phyloP scores from a whole-genome alignment of 2,797 vertebrate genomes.

The Gastrophryne carolinensis region DNA sequence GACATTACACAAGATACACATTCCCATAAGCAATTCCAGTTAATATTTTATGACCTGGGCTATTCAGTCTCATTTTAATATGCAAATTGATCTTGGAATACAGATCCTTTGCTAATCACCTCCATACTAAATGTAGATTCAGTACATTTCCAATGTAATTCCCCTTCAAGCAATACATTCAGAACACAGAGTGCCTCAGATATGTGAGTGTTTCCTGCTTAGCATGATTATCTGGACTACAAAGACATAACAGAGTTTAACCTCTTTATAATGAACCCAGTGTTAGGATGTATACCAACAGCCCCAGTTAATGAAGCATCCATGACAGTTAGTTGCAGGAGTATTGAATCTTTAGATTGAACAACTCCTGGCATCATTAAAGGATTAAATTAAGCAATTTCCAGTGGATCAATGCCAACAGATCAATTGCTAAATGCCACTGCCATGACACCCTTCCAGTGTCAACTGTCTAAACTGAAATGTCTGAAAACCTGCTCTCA shows the following conservation, averaged over 20 bases:
- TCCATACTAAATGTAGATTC: neutral
- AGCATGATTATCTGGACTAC: neutral
- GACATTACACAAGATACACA: too few species aligned
- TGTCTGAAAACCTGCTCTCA: neutral
- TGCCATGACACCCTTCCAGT: neutral
- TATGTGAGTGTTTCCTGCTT: neutral
- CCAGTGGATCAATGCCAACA: neutral
- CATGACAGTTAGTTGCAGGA: too few species aligned
- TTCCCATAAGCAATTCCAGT: neutral
- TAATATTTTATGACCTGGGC: neutral
- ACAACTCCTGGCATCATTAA: neutral
- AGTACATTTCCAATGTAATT: neutral
- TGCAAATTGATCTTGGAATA: neutral
- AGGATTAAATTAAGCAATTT: neutral
- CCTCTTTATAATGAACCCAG: neutral
- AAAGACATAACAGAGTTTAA: neutral
- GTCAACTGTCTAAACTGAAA: neutral
- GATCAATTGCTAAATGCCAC: neutral
- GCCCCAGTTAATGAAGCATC: neutral
- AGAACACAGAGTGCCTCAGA: neutral
- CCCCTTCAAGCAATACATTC: neutral
- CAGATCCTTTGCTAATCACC: neutral
- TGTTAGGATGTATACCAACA: neutral
- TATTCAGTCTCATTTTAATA: neutral
- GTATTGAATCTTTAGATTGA: too few species aligned